Percentiles rank a stretch among this genome's conserved stretches.
phyloP scores from a whole-genome alignment of 2,113 vertebrate genomes.

The Mesembrinibis cayennensis region DNA sequence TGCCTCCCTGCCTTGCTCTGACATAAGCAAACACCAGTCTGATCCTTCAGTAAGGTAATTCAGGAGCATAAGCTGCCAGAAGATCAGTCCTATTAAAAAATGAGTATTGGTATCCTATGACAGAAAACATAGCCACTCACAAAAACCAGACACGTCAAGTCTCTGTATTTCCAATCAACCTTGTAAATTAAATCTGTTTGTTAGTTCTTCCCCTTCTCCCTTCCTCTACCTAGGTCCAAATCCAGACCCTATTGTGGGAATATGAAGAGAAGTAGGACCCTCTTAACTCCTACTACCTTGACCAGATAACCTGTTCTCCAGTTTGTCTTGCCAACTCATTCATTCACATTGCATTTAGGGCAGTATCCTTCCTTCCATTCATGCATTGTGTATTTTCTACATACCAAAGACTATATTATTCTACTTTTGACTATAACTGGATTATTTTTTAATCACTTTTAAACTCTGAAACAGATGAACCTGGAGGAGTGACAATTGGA shows the following conservation, averaged over 20 bases:
- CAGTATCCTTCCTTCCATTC: background rate
- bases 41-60: background rate
- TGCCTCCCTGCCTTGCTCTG: background rate
- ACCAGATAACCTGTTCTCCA: too few relatives aligned
- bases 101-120: background rate
- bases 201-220: background rate
- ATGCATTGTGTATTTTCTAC: accelerated
- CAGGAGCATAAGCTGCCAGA: too few relatives aligned
- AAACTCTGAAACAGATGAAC: background rate
- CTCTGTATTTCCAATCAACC: background rate
- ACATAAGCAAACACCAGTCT: background rate
- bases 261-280: background rate
- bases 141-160: background rate
- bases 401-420: background rate
- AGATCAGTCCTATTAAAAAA: background rate
- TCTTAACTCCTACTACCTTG: background rate
- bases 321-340: background rate
- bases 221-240: background rate
- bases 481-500: background rate
- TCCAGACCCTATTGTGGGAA: accelerated
- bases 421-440: background rate
- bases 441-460: background rate
- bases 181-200: background rate
- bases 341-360: background rate
- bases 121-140: background rate